Percentiles rank a stretch among this genome's conserved stretches.
These are phyloP conservation scores for Centropus unirufus DNA, from an alignment of 2,113 vertebrate genomes.

Conservation along the genomic window DNA sequence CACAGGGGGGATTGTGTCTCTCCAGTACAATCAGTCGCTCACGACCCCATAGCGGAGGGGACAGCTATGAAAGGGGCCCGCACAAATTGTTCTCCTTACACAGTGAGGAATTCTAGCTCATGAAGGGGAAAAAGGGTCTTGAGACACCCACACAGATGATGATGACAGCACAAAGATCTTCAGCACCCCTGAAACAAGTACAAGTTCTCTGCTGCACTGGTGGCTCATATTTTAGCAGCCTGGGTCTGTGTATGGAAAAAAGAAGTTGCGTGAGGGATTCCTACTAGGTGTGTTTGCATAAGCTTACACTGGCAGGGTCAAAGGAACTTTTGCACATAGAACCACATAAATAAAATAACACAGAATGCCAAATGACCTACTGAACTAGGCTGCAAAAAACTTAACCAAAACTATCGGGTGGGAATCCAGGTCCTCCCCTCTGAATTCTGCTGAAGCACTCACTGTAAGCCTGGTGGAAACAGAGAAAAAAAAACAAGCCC, in stretches of 20 bases:
- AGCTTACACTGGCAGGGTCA: not conserved
- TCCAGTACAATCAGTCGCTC: not conserved
- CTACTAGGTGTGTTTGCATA: not conserved
- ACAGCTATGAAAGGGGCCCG: not conserved
- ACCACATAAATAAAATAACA: not conserved
- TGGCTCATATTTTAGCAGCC: not conserved
- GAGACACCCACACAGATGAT: not conserved
- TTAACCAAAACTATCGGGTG: not conserved
- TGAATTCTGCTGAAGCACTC: not conserved
- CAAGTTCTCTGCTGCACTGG: not conserved
- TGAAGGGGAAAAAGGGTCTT: not conserved
- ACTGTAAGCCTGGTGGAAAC: not conserved
- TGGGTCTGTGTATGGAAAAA: not conserved
- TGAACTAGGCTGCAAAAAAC: not conserved
- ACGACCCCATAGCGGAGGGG: not conserved
- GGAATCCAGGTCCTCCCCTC: not conserved
- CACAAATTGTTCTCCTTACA: not conserved
- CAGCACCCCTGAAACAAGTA: not conserved
- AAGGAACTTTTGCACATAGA: not conserved
- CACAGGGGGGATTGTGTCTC: not conserved
- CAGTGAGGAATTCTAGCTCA: not conserved
- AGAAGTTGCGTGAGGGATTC: not conserved
- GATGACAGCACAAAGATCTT: not conserved
- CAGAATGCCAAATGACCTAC: not conserved
- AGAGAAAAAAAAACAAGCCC: not conserved